Base-by-base conservation (phyloP, 2,113 vertebrate genomes). In the Murina feae region DNA sequence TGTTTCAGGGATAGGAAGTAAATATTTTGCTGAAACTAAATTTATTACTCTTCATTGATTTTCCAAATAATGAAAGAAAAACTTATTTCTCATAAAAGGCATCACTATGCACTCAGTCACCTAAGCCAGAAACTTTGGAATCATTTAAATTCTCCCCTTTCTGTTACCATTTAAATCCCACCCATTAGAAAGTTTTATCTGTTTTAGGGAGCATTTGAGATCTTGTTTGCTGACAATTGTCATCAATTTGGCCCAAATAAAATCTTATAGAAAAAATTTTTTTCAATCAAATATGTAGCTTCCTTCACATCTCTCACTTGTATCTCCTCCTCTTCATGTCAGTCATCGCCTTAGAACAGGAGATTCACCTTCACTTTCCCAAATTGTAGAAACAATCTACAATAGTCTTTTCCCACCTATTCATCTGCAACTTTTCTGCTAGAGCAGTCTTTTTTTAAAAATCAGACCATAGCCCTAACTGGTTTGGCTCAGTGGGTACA, bases 41-140 rank as follows among this genome's bases (percentile, higher is more conserved):
- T 85, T 93, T 94, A 90, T 85, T 94, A 66, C 10, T 80, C 60
- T 90, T 86, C 5, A 80, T 39, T 95, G 65, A 89, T 79, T 91
- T 92, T 20, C 35, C 63, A 72, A 86, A 25, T 68, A 35, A 28
- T 79, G 55, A 91, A 82, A 94, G 30, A 92, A 86, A 89, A 93
- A 37, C 25, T 16, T 75, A 23, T 47, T 87, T 85, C 42, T 89
- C 80, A 80, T 90, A 80, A 93, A 91, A 88, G 49, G 6, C 42
- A 20, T 92, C 3, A 55, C 18, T 12, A 2, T 92, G 11, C 21
- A 47, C 42, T 60, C 9, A 79, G 89, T 55, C 39, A 66, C 21
- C 60, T 72, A 84, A 71, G 42, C 51, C 23, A 44, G 65, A 86
- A 96, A 91, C n/a, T 25, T 82, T 95, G 72, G 42, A 92, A 47